Evolutionary conservation across 2,888 invertebrate species (phyloP).

Genomic region (Cryptocheilus praepositus): DNA sequence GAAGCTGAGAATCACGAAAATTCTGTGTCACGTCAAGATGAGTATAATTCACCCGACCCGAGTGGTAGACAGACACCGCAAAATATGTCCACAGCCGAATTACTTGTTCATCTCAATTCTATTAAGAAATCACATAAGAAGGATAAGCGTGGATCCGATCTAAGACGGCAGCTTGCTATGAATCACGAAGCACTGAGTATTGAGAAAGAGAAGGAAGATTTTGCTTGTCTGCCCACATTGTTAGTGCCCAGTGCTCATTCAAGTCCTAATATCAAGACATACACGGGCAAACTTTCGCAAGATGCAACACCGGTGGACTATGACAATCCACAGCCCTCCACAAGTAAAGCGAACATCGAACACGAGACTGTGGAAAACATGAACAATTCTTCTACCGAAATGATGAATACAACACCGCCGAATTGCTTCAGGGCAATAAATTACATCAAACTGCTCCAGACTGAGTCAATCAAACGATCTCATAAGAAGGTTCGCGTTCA

Average conservation of each 20-base stretch:
- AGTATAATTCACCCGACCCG: no score
- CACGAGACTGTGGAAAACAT: slow-evolving; percentile 10
- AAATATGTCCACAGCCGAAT: slow-evolving; percentile 55
- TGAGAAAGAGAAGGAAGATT: slow-evolving; percentile 12
- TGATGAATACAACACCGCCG: slow-evolving; percentile 59
- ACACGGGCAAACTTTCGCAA: neutral
- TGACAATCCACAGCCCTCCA: slow-evolving; percentile 44
- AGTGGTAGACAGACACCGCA: slow-evolving; percentile 59
- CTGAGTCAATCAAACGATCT: slow-evolving; percentile 67
- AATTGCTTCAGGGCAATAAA: slow-evolving; percentile 55
- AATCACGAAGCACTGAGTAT: slow-evolving; percentile 22
- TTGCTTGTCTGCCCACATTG: neutral
- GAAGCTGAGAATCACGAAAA: neutral
- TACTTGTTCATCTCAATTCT: slow-evolving; percentile 59
- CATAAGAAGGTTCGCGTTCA: slow-evolving; percentile 61
- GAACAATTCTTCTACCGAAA: neutral
- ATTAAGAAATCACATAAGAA: slow-evolving; percentile 69
- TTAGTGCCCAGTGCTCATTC: no score
- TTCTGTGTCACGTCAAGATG: no score
- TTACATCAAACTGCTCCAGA: slow-evolving; percentile 55
- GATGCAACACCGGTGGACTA: slow-evolving; percentile 16
- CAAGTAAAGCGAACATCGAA: slow-evolving; percentile 33
- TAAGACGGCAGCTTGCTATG: slow-evolving; percentile 14
- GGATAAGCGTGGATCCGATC: slow-evolving; percentile 56
- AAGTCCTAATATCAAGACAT: neutral